Base-by-base conservation (phyloP, 2,113 vertebrate genomes). In the Merops nubicus region DNA sequence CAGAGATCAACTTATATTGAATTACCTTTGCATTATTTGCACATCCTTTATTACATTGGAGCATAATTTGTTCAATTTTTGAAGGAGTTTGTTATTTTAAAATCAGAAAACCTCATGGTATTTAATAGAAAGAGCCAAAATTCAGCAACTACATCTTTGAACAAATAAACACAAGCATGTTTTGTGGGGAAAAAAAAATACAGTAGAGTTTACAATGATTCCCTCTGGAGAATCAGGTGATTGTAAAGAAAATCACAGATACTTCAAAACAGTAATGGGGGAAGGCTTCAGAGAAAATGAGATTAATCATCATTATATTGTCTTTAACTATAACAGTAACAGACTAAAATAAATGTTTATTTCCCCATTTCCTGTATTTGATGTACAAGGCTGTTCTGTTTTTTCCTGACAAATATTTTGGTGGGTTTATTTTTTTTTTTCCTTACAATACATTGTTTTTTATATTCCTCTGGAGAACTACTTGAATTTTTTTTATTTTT, bases 51-150 rank as follows among this genome's bases (percentile, higher is more conserved):
- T 76, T 89, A 91, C 60, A 70, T 29, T 63, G 57, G 40, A 69
- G 31, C 14, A 88, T 25, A 36, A 40, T 95, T 95, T 95, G 86
- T 80, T 93, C 56, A 83, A 65, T 5, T 91, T 94, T 62, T 74
- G 36, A 96, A 91, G 70, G 36, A 74, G 80, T 67, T 88, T 56
- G 7, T 65, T 89, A 84, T 65, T 75, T 85, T n/a, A 70, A 68
- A 88, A 91, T 85, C 50, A 54, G 51, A 86, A 91, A 70, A 74
- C 18, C 11, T 91, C 59, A 19, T 48, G 56, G 36, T 80, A 84
- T 94, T 94, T 94, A 91, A 60, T 40, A 51, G 6, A 81, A 91
- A 77, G 63, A 94, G 53, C 21, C 63, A 60, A 94, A 95, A 91
- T 42, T 83, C 62, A 96, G 69, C 51, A 81, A 34, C 42, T 73